Base-by-base conservation (phyloP, 2,888 invertebrate species). In the Himalopsyche japonica region DNA sequence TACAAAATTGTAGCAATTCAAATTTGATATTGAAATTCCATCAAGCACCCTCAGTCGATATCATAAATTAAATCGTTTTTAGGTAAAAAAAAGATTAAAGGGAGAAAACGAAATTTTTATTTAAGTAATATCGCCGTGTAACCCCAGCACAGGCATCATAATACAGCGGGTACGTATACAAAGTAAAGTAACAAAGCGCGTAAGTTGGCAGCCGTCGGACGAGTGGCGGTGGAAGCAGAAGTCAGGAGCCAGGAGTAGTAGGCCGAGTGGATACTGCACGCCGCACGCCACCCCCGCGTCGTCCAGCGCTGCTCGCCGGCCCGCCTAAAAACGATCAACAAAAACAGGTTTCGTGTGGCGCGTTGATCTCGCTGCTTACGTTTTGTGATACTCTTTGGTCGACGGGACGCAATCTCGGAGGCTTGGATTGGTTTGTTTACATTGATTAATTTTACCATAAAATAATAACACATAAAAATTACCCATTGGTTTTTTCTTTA, bases 261-360 rank as follows among this genome's bases (percentile, higher is more conserved):
- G 24, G 57, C 57, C 12, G 57, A 57, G 57, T 20, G 57, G 57
- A 57, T 57, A 57, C 78, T 78, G 20, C 20, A 43, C 34, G 8
- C 34, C 34, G 43, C 34, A n/a, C 37, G 34, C 32, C 6, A 27
- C 20, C 76, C 76, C 76, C 76, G 76, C 70, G 20, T 30, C 27
- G 27, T 12, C 70, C 70, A 76, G 24, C 30, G 76, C 8, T 18
- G 10, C 24, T 2, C 43, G 18, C n/a, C 43, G 37, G 79, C 79
- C 43, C 43, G 79, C 27, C 80, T 27, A 80, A 80, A 49, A 80
- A 81, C 80, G 37, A 80, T 83, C 82, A 86, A 86, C 83, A 86
- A 77, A 86, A 86, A 86, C 86, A 76, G 86, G 86, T 86, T 86
- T 86, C 82, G 64, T 84, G 80, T 77, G 57, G 83, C 85, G 83